phyloP scores from a whole-genome alignment of 2,113 vertebrate genomes.

The Paradoxurus hermaphroditus region DNA sequence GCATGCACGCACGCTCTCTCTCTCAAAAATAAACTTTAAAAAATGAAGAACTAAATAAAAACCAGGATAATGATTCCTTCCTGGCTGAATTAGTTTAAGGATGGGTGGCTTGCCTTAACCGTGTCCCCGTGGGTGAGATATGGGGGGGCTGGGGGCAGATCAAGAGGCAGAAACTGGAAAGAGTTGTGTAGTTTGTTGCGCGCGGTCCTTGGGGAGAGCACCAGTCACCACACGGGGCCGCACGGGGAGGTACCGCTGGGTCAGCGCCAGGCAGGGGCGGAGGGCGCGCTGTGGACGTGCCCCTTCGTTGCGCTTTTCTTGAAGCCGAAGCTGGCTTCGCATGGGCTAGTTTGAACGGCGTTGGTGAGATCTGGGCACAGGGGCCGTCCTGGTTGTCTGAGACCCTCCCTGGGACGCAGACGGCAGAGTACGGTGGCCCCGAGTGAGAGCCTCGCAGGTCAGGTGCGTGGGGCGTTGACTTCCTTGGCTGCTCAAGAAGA shows the following conservation, averaged over 20 bases:
- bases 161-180: neutral
- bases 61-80: neutral
- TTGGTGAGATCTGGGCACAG: rapidly evolving
- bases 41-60: neutral
- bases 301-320: neutral
- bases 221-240: too few species aligned
- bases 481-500: too few species aligned
- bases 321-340: neutral
- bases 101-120: neutral
- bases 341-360: too few species aligned
- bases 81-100: neutral
- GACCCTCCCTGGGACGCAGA: neutral
- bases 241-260: too few species aligned
- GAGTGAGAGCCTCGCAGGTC: neutral
- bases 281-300: neutral
- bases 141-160: neutral
- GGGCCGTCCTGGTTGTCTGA: too few species aligned
- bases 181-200: too few species aligned
- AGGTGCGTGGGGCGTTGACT: neutral
- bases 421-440: neutral
- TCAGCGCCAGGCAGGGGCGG: too few species aligned
- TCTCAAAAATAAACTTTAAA: too few species aligned
- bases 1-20: too few species aligned
- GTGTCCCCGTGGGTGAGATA: neutral
- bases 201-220: neutral